Base-by-base conservation (phyloP, 2,797 vertebrate species). In the Centroberyx gerrardi region DNA sequence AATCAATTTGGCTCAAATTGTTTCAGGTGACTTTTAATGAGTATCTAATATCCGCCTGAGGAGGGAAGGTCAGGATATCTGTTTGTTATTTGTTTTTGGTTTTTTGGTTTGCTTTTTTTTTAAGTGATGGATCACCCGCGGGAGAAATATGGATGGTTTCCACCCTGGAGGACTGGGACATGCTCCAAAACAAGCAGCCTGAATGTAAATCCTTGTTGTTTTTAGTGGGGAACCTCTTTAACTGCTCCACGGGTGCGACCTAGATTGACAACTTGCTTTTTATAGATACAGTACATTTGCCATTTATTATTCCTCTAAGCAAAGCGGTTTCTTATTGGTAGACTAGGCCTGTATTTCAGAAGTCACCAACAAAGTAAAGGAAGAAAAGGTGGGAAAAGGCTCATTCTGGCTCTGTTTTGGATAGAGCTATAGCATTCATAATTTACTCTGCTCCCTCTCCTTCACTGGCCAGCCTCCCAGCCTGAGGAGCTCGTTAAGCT, bases 1-100 rank as follows among this genome's bases (percentile, higher is more conserved):
- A 98, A 98, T 99, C 97, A 97, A 97, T 98, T 97, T 96, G 95
- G 94, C 96, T 97, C 94, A 97, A 91, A 94, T 95, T 92, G 93
- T 94, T 95, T 94, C 92, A 94, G 94, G 94, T 95, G 93, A 94
- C 93, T 94, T 93, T 93, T 95, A 94, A 95, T 95, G 93, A 95
- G 92, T 89, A 90, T 93, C 89, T 94, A 93, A 93, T 94, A 92
- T 91, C 84, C 81, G 82, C 90, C 88, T 62, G 88, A 91, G 92
- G 93, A 91, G 83, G 78, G 93, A 94, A 94, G 94, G 94, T 94
- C 93, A 92, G 88, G 87, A 84, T 92, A 87, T 92, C 87, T 90
- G 91, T 94, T 91, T 92, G 82, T 88, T 93, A 77, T 86, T 88
- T 88, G 62, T 86, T 78, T 86, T 84, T 83, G 77, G 55, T 51